Conservation (phyloP, 2,888 invertebrate species). For the Slavum lentiscoides region DNA sequence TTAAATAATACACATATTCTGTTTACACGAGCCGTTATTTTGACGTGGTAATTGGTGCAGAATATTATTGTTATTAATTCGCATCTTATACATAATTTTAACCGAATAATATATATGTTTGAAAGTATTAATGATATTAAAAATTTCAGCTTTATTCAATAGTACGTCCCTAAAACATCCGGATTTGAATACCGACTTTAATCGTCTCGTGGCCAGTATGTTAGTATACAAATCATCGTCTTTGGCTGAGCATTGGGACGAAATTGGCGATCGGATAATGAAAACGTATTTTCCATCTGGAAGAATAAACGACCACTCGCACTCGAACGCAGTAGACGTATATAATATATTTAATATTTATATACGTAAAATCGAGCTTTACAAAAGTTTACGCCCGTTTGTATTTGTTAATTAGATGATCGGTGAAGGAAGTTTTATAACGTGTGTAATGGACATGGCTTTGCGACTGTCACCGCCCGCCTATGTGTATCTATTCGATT, state of each 20-base stretch:
- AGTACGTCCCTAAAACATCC: neutral
- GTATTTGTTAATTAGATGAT: slow-evolving; percentile 30
- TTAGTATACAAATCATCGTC: slow-evolving; percentile 7
- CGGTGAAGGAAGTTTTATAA: slow-evolving; percentile 17
- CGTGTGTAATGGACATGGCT: neutral
- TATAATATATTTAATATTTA: neutral
- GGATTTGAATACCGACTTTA: neutral
- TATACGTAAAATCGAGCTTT: neutral
- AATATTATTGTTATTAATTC: too few relatives aligned
- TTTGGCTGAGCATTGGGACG: slow-evolving; percentile 11
- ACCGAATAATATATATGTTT: too few relatives aligned
- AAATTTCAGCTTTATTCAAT: slow-evolving; percentile 1
- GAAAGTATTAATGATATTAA: too few relatives aligned
- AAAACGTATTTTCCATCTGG: slow-evolving; percentile 30
- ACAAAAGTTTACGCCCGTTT: neutral
- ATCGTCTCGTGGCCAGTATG: neutral
- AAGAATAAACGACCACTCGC: slow-evolving; percentile 4
- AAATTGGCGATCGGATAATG: neutral
- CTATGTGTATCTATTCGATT: slow-evolving; percentile 25
- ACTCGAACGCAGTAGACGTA: slow-evolving; percentile 22
- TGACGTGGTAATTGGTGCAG: too few relatives aligned
- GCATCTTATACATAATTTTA: too few relatives aligned
- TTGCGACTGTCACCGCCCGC: neutral
- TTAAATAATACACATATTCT: too few relatives aligned
- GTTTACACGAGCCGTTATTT: too few relatives aligned